Base-by-base conservation (phyloP, 2,888 invertebrate genomes). In the Pterobdella sp. region DNA sequence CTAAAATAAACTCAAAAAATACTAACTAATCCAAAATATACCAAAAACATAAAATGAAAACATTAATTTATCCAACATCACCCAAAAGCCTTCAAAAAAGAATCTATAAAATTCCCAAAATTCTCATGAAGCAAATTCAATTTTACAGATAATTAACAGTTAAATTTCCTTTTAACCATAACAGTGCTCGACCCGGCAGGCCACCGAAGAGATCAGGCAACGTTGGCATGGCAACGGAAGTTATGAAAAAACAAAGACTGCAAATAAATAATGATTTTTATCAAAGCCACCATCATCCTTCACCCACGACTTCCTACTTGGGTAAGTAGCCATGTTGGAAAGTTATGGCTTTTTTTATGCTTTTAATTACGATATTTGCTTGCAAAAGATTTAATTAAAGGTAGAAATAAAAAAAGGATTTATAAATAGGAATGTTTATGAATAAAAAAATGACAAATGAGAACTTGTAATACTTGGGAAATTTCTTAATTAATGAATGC, bases 181-280 rank as follows among this genome's bases (percentile, higher is more conserved):
- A n/a, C 71, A 71, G 71, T 63, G 71, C 71, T n/a, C 52, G 71
- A 36, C 71, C 71, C 63, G 71, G 71, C 35, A 56, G 71, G 52
- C 71, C 71, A 32, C 71, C 71, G 18, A 71, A 71, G 63, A 60
- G 71, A 29, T 56, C 71, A 0, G 63, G 63, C 26, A 56, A 35
- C 42, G 36, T 71, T n/a, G 18, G 35, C 36, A 52, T 71, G 35
- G 36, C 71, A 36, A n/a, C 71, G 52, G 71, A 71, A 34, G 52
- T 42, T 56, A 60, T 71, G 52, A 71, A 71, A 56, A 71, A 71
- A 56, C 71, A 71, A 60, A 56, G 71, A 71, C 35, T 71, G 26
- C 71, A 71, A 63, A 35, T 60, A 1, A 63, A 52, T 2, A 35
- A 34, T 14, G 71, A 71, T 10, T 71, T 31, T 34, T 71, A 60